phyloP scores from a whole-genome alignment of 35 echinoderm and acorn worm genomes.

The Hemicentrotus pulcherrimus region DNA sequence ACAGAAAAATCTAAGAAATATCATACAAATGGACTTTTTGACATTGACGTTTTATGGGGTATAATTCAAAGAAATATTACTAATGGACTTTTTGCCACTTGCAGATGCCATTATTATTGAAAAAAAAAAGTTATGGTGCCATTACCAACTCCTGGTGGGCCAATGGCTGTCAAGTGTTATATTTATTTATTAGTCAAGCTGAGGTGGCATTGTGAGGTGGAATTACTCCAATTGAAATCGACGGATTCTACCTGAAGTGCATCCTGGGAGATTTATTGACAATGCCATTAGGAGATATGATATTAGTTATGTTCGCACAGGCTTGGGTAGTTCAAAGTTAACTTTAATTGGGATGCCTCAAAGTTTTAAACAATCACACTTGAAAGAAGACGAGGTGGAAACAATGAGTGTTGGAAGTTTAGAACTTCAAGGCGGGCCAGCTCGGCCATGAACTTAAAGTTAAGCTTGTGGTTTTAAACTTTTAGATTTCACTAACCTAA shows the following conservation, averaged over 20 bases:
- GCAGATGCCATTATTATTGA: not conserved
- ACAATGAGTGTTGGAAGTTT: too few species aligned
- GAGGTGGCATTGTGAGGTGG: not conserved
- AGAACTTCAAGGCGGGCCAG: too few species aligned
- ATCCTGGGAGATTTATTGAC: slow-evolving; percentile 9
- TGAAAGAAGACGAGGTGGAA: too few species aligned
- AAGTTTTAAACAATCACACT: too few species aligned
- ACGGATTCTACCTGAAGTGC: not conserved
- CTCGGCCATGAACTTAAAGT: too few species aligned
- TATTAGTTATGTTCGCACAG: too few species aligned
- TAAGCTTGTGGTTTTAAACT: too few species aligned
- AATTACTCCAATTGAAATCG: not conserved
- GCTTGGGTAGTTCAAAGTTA: too few species aligned
- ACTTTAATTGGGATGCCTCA: too few species aligned
- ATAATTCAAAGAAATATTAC: not conserved
- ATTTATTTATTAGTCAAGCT: slow-evolving; percentile 1
- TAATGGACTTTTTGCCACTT: not conserved
- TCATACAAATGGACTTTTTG: too few species aligned
- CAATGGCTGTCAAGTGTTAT: not conserved
- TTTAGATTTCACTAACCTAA: too few species aligned
- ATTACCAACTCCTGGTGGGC: not conserved
- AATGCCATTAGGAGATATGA: not conserved
- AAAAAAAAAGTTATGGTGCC: not conserved
- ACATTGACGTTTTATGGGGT: not conserved
- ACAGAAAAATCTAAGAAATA: too few species aligned